Base-by-base conservation (phyloP, 2,113 vertebrate genomes). In the Takifugu flavidus region DNA sequence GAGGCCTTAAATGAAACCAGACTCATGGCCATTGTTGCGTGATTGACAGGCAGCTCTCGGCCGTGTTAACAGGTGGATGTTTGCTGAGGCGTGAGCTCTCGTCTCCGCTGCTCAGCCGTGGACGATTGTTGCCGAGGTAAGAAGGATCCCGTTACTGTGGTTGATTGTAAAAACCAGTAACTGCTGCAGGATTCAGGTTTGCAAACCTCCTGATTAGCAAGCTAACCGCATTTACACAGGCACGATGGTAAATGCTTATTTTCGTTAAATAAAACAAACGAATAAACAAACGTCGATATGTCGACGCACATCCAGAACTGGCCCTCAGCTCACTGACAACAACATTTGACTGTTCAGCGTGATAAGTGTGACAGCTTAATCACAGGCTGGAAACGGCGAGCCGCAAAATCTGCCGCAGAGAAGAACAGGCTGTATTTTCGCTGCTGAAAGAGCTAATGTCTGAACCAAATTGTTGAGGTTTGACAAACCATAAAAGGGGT, bases 291-390 rank as follows among this genome's bases (percentile, higher is more conserved):
- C 31, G 8, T 7, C 31, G 8, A 39, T 39, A 10, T 39, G 34
- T 31, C 29, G 7, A 31, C 2, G 29, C 29, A 31, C 29, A 31
- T 31, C 29, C 29, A 31, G 1, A 31, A 31, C 7, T 31, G 29
- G 3, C 29, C 29, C 29, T 31, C 4, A 31, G 29, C 13, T 45
- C 1, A 8, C 1, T 45, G 45, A 51, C 43, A 34, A 15, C 46
- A 58, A 56, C 26, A 26, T 8, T 45, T 50, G 49, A 47, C 13
- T 25, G 8, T 42, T 39, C 5, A 13, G 25, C 12, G 25, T 50
- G 45, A 59, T 26, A 62, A 31, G 20, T 13, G 13, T 44, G 34
- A 70, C 67, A 66, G 53, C 13, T 20, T 75, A 61, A 75, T 65
- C 31, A 62, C 53, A 49, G 56, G n/a, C 25, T 42, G 31, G 25